Base-by-base conservation (phyloP, 2,113 vertebrate genomes). In the Pristiophorus japonicus region DNA sequence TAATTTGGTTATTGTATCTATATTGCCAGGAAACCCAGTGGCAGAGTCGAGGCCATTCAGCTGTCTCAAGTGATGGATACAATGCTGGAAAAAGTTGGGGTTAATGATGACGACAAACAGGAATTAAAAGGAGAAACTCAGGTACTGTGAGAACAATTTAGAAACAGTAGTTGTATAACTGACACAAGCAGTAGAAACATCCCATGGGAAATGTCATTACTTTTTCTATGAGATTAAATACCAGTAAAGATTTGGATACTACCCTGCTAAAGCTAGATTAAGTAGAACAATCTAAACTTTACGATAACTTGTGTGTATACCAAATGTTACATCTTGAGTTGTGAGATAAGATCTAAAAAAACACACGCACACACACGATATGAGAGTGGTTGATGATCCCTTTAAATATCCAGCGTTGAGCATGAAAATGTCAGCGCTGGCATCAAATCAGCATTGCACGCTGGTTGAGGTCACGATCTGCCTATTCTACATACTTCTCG, bases 51-150 rank as follows among this genome's bases (percentile, higher is more conserved):
- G 95, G 98, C 97, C 45, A 94, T 98, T 55, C 97, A 98, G 96
- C 97, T 99, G 97, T 98, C 97, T 97, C 97, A 96, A 30, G 97
- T 98, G 96, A 99, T 99, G 98, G 98, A 99, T 51, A 95, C 97
- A 67, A 98, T 99, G 98, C 95, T 99, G 96, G 97, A 98, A 96
- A 98, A 97, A 96, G 98, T 98, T 85, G 98, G 98, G 4, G 34
- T 94, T 45, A 96, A 97, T 70, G 97, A 98, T 96, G 97, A 96
- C 87, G 96, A 97, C 95, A 94, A 96, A 18, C 96, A 97, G 14
- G 97, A 97, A 95, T 95, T 97, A 95, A 97, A 97, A 38, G 97
- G 97, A 8, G 96, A 98, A 95, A 98, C 98, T n/a, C 98, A 99
- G 98, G 98, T 98, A 97, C 30, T 94, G 42, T 27, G 27, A 90